phyloP scores from a whole-genome alignment of 2,113 vertebrate species.

The Ia io region DNA sequence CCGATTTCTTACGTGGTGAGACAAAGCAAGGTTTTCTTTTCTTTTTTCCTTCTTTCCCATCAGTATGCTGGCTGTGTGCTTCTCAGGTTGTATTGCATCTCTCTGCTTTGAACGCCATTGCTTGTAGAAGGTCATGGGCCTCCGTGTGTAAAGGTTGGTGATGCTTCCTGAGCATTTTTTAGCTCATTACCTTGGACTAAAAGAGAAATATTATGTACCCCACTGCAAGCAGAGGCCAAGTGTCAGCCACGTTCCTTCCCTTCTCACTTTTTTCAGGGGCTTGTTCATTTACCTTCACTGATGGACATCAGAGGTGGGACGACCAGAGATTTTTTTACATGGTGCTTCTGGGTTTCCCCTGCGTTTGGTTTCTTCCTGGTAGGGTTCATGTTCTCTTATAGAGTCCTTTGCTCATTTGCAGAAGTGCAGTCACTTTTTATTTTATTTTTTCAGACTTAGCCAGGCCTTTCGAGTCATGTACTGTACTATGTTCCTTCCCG shows the following conservation, averaged over 20 bases:
- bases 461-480: neutral
- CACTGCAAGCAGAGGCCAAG: constrained; percentile 21
- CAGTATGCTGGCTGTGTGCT: constrained; percentile 6
- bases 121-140: constrained; percentile 49
- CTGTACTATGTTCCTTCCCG: neutral
- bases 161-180: constrained; percentile 49
- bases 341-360: neutral
- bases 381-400: neutral
- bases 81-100: neutral
- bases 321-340: neutral
- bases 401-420: neutral
- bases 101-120: constrained; percentile 17
- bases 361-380: neutral
- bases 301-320: neutral
- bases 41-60: neutral
- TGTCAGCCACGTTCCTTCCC: neutral
- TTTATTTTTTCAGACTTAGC: neutral
- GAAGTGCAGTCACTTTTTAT: neutral
- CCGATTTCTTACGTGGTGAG: neutral
- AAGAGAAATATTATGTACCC: constrained; percentile 22
- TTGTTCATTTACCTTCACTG: neutral
- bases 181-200: constrained; percentile 44
- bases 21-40: neutral
- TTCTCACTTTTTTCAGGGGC: neutral
- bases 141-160: constrained; percentile 43